Conservation (phyloP, 2,888 invertebrate genomes). For the Acanthosepion lycidas region DNA sequence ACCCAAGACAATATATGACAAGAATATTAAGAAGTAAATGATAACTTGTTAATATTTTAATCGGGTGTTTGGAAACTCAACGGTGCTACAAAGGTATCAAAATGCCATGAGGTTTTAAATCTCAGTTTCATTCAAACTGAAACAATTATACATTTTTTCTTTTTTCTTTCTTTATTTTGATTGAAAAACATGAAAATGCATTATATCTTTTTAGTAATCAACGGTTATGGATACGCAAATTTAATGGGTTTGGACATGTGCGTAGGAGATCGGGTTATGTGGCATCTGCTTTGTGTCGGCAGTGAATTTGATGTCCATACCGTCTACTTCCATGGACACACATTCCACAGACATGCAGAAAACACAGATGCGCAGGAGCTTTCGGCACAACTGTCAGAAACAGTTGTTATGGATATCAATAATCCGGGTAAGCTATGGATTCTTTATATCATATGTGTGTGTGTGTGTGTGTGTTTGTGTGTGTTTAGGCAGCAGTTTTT, state of each 20-base stretch:
- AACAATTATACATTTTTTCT: too few relatives aligned
- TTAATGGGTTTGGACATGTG: conserved; percentile 60
- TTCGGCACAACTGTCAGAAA: conserved; percentile 53
- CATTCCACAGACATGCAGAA: conserved; percentile 53
- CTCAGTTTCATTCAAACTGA: too few relatives aligned
- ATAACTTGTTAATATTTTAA: too few relatives aligned
- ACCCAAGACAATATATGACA: too few relatives aligned
- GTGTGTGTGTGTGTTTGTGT: background rate
- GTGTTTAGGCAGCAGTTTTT: too few relatives aligned
- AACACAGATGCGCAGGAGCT: conserved; percentile 54
- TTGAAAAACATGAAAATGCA: too few relatives aligned
- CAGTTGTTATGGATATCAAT: conserved; percentile 55
- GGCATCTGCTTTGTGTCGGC: conserved; percentile 59
- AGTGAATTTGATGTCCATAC: conserved; percentile 56
- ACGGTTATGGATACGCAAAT: conserved; percentile 61
- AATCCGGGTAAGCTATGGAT: conserved; percentile 52
- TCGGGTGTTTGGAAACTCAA: too few relatives aligned
- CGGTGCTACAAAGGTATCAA: too few relatives aligned
- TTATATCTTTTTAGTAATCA: conserved; percentile 55
- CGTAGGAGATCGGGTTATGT: conserved; percentile 57
- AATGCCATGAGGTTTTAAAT: too few relatives aligned
- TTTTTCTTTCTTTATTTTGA: too few relatives aligned
- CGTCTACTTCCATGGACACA: conserved; percentile 58
- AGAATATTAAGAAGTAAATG: too few relatives aligned
- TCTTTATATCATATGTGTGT: background rate